phyloP scores from a whole-genome alignment of 2,797 vertebrate genomes.

The Malurus leucopterus region DNA sequence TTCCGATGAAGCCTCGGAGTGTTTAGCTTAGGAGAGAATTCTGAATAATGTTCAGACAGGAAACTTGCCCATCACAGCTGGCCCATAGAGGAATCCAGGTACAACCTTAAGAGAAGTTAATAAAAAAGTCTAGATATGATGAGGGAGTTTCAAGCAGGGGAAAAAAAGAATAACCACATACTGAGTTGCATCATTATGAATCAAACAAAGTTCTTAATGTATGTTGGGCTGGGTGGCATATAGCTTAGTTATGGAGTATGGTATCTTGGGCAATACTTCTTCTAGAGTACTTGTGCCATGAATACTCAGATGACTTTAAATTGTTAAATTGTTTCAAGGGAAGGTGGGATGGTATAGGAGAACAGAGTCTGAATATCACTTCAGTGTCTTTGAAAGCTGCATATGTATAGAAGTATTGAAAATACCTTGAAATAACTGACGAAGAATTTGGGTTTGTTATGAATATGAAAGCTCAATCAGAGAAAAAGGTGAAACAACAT shows the following conservation, averaged over 20 bases:
- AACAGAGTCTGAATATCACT: not conserved
- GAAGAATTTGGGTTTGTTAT: not conserved
- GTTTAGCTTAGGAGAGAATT: not conserved
- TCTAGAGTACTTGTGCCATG: not conserved
- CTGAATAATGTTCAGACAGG: not conserved
- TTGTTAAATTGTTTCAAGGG: not conserved
- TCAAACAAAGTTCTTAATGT: not conserved
- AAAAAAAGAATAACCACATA: not conserved
- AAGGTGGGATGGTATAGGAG: not conserved
- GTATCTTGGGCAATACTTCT: not conserved
- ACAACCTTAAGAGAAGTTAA: not conserved
- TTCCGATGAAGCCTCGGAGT: not conserved
- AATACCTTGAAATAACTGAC: not conserved
- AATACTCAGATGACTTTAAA: not conserved
- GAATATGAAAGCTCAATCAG: not conserved
- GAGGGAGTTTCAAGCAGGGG: not conserved
- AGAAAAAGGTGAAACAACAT: not conserved
- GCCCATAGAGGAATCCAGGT: not conserved
- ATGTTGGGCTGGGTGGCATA: not conserved
- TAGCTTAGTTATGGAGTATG: not conserved
- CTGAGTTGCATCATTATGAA: not conserved
- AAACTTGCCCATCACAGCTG: not conserved
- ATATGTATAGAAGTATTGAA: not conserved
- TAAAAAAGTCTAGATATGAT: not conserved
- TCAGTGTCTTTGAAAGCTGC: not conserved